Percentiles rank a stretch among this genome's conserved stretches.
These are phyloP conservation scores for Diorhabda sublineata DNA, from an alignment of 1,140 invertebrate genomes.

Conservation along the genomic window DNA sequence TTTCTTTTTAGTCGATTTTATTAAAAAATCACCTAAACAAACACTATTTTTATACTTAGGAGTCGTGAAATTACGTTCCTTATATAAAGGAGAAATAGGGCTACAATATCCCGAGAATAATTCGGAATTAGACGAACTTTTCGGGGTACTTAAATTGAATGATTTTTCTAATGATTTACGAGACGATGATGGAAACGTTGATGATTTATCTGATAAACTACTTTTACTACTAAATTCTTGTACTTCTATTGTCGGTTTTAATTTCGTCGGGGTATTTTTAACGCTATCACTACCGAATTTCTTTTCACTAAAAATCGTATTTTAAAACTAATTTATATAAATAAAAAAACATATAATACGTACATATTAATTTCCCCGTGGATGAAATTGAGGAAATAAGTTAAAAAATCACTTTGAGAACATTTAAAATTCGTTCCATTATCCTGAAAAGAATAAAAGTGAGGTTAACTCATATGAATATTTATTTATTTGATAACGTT, in stretches of 20 bases:
- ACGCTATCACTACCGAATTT: slow-evolving; percentile 19
- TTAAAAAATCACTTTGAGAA: slow-evolving; percentile 37
- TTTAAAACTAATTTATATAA: slow-evolving; percentile 4
- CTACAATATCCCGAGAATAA: slow-evolving; percentile 19
- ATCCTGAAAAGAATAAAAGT: slow-evolving; percentile 21
- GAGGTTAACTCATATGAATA: slow-evolving; percentile 22
- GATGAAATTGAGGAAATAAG: slow-evolving; percentile 43
- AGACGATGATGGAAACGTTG: slow-evolving; percentile 4
- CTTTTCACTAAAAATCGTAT: slow-evolving; percentile 19
- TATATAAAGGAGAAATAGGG: slow-evolving; percentile 39
- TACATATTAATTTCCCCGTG: slow-evolving; percentile 40
- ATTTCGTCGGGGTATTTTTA: slow-evolving; percentile 27
- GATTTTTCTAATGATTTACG: slow-evolving; percentile 17
- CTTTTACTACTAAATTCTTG: slow-evolving; percentile 14
- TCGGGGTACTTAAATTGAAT: slow-evolving; percentile 26
- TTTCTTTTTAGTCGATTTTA: slow-evolving; percentile 31
- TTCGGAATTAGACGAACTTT: slow-evolving; percentile 14
- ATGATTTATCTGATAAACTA: slow-evolving; percentile 17
- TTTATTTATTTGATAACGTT: slow-evolving; percentile 12
- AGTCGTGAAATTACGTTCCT: slow-evolving; percentile 15
- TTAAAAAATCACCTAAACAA: slow-evolving; percentile 43
- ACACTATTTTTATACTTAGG: slow-evolving; percentile 20
- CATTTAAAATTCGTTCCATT: slow-evolving; percentile 29
- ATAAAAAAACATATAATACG: slow-evolving; percentile 12
- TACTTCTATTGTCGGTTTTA: slow-evolving; percentile 3